Evolutionary conservation across 2,888 invertebrate species (phyloP), one percentile per base, ranked within the genome.

Genomic region (Anticlea derivata): DNA sequence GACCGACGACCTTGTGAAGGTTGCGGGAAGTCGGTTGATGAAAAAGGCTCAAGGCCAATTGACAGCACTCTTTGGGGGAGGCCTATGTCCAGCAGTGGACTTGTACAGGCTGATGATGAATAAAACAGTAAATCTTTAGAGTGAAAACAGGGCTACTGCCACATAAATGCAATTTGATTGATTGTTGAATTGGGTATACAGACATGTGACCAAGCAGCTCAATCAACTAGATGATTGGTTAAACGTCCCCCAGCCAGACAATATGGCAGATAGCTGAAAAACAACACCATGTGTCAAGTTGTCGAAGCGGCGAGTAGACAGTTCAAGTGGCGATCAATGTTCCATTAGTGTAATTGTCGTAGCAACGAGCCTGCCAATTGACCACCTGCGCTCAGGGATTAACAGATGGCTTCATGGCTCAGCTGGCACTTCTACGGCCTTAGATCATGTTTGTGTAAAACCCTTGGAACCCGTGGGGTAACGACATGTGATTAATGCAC

Each of bases 271-370:
- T 31, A 47, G 44, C n/a, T 39, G 33, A 45, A 45, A 50, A 50
- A 57, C 47, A 43, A 31, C 30, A 41, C 39, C 22, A 10, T 50
- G 33, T 40, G 35, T 52, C 47, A 40, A 51, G 38, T 58, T 49
- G 24, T 44, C 31, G 33, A 53, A 40, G 50, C 43, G 48, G 33
- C 22, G 51, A 61, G 60, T 55, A 66, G 71, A 70, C 68, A 63
- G 73, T 65, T 75, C 68, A 73, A 77, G 63, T 73, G 68, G 64
- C 43, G 70, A 75, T 73, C 75, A 72, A 70, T 72, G 70, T 61
- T 70, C 68, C 65, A 75, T 77, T 70, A 68, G 66, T 50, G 58
- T 75, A 78, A 81, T 78, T 76, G 73, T 62, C 41, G 52, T 58
- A 45, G 55, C 45, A 50, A 50, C 39, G 22, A 49, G 47, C 38